phyloP scores from a whole-genome alignment of 1,140 invertebrate genomes.

The Ceratosolen solmsi region DNA sequence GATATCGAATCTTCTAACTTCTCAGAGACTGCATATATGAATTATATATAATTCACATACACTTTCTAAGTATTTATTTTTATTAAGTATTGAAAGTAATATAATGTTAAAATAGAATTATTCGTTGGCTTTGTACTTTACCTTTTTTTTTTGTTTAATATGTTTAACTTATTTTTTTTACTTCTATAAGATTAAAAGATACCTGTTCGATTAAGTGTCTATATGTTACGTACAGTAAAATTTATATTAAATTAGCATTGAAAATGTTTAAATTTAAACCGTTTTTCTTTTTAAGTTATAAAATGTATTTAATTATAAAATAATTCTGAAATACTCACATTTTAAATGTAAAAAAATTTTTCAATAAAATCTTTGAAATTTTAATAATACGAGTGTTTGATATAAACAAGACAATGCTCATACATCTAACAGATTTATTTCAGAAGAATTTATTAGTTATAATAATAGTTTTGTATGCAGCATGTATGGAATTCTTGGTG shows the following conservation, averaged over 20 bases:
- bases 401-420: not conserved
- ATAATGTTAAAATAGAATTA: too few species aligned
- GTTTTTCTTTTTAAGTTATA: too few species aligned
- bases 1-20: not conserved
- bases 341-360: slow-evolving; percentile 1
- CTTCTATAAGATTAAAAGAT: too few species aligned
- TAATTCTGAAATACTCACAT: slow-evolving; percentile 3
- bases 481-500: not conserved
- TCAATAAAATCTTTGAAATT: slow-evolving; percentile 13
- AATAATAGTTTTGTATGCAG: too few species aligned
- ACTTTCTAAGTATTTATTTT: slow-evolving; percentile 10
- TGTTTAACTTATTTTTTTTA: too few species aligned
- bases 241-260: too few species aligned
- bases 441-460: not conserved
- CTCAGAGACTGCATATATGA: not conserved
- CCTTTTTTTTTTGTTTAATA: too few species aligned
- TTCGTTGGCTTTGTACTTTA: too few species aligned
- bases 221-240: too few species aligned
- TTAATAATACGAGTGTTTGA: slow-evolving; percentile 17
- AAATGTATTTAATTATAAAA: not conserved
- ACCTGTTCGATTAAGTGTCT: too few species aligned
- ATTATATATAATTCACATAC: not conserved
- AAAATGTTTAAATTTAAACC: too few species aligned
- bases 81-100: too few species aligned
- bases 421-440: not conserved